phyloP scores from a whole-genome alignment of 2,888 invertebrate species.

The Lymantria dispar region DNA sequence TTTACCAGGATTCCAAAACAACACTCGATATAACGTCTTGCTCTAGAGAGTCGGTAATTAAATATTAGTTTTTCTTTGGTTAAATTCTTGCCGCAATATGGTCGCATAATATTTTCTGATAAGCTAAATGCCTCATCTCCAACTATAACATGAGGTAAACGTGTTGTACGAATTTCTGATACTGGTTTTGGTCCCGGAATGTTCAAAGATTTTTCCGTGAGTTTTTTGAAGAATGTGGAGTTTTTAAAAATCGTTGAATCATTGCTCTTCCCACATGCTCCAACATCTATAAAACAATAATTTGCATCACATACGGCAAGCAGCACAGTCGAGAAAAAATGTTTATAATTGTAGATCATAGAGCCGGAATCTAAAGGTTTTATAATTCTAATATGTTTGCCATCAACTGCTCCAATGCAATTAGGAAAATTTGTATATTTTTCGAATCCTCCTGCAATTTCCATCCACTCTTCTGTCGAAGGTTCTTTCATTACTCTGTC shows the following conservation, averaged over 20 bases:
- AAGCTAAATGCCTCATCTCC: conserved; percentile 16
- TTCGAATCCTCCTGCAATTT: conserved; percentile 2
- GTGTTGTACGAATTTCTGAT: conserved; percentile 5
- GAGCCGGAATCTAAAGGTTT: conserved; percentile 10
- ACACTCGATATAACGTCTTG: conserved; percentile 13
- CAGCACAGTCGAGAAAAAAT: conserved; percentile 13
- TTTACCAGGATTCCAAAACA: conserved; percentile 13
- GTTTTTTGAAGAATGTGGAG: conserved; percentile 5
- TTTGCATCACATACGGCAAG: conserved; percentile 1
- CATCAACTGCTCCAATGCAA: too few relatives aligned
- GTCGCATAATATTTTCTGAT: conserved; percentile 13
- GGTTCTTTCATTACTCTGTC: conserved; percentile 3
- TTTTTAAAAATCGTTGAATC: conserved; percentile 11
- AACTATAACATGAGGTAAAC: conserved; percentile 7
- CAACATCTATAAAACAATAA: not conserved
- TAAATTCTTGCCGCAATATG: conserved; percentile 12
- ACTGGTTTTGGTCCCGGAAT: conserved; percentile 10
- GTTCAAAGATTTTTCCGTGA: conserved; percentile 2
- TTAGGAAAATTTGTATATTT: conserved; percentile 8
- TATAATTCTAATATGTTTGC: not conserved
- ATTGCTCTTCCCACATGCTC: conserved; percentile 7
- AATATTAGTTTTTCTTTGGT: conserved; percentile 5
- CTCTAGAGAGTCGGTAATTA: conserved; percentile 12
- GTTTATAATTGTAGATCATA: conserved; percentile 7
- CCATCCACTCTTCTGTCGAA: not conserved